These are phyloP conservation scores for Tyrannus savana DNA, from an alignment of 2,113 vertebrate species.

Conservation along the genomic window DNA sequence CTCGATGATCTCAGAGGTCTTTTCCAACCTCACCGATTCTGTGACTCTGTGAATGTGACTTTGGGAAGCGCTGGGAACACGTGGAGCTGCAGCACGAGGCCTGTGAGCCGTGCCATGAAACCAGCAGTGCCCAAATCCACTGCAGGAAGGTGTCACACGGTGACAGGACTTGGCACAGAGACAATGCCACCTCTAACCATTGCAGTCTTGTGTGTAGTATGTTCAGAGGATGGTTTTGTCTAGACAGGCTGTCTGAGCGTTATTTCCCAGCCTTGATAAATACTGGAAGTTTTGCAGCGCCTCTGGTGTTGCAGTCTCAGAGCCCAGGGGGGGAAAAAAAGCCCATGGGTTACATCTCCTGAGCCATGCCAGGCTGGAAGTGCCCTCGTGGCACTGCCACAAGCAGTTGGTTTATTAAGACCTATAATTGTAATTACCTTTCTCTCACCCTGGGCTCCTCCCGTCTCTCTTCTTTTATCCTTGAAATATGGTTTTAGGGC, in stretches of 20 bases:
- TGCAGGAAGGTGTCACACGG: not conserved
- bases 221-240: not conserved
- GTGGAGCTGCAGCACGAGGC: fast-evolving
- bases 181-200: not conserved
- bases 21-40: not conserved
- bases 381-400: not conserved
- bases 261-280: not conserved
- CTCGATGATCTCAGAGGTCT: not conserved
- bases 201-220: fast-evolving
- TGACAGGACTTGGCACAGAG: not conserved
- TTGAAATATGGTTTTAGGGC: not conserved
- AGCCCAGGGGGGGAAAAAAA: fast-evolving
- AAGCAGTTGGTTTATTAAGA: too few species aligned
- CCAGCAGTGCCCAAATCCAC: fast-evolving
- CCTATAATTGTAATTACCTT: not conserved
- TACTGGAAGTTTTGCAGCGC: not conserved
- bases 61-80: fast-evolving
- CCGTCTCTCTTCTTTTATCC: not conserved
- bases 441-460: not conserved
- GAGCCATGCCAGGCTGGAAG: not conserved
- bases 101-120: fast-evolving
- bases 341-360: fast-evolving
- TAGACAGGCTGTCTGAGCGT: not conserved
- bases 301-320: not conserved
- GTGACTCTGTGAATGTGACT: fast-evolving